Conservation (phyloP, 2,113 vertebrate genomes). For the Ibidorhyncha struthersii region DNA sequence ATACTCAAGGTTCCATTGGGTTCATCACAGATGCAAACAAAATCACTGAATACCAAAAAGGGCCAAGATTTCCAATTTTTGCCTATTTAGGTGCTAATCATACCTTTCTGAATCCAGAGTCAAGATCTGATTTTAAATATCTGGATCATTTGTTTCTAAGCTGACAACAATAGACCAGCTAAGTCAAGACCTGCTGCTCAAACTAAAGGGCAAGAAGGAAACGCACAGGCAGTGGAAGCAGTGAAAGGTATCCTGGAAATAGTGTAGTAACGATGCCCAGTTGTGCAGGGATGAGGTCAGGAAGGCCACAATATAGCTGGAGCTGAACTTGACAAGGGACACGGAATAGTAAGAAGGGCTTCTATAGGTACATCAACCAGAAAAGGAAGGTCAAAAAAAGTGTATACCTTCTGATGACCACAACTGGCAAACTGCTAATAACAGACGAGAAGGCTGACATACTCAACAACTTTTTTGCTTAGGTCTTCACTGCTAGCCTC, state of each 20-base stretch:
- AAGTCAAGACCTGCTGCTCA: neutral
- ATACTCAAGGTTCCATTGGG: neutral
- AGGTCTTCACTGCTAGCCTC: neutral
- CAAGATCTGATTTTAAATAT: neutral
- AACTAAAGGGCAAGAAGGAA: neutral
- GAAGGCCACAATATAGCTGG: neutral
- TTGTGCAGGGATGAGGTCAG: neutral
- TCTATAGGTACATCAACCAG: neutral
- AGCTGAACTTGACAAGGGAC: neutral
- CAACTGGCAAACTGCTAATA: neutral
- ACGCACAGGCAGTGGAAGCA: neutral
- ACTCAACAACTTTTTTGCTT: neutral
- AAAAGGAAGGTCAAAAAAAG: neutral
- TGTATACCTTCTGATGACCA: neutral
- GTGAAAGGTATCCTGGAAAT: neutral
- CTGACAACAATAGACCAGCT: neutral
- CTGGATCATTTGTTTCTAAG: rapidly evolving
- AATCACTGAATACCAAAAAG: neutral
- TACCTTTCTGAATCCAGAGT: neutral
- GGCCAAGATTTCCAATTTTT: neutral
- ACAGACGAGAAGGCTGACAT: neutral
- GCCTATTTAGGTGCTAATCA: neutral
- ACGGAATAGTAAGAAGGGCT: neutral
- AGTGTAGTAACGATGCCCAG: neutral
- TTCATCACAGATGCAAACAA: neutral